Evolutionary conservation across 2,113 vertebrate genomes (phyloP), one percentile per base, ranked within the genome.

Genomic region (Nansenia antarctica): DNA sequence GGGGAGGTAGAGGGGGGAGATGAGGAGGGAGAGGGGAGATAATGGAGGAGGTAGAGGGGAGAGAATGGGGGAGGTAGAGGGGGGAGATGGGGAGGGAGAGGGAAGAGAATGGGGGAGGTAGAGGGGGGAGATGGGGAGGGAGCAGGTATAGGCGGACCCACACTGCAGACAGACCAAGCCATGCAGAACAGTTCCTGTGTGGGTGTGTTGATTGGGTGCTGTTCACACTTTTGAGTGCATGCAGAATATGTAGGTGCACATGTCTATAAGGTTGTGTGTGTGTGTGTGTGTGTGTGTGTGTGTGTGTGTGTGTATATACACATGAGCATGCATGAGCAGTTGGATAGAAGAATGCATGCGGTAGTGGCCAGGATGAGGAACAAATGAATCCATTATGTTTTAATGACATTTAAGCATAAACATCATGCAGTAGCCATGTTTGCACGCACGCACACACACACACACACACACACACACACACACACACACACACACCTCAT

Each of bases 361-460:
- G 45, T 49, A 49, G 7, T 49, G 45, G 15, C 6, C n/a, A 22
- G 45, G 7, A 22, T 22, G 45, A 49, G 45, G 45, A 49, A 14
- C 5, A 26, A 26, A 27, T 42, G 39, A 39, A 37, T 12, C 49
- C 15, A 63, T 69, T 15, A 55, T 57, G 62, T 63, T 34, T 49
- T 62, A 49, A 31, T 29, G 72, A 64, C 61, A 74, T 57, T 52
- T n/a, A n/a, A 49, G 58, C 49, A 8, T 22, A 66, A 49, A 67
- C 54, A 54, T 73, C 71, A 78, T 69, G 79, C 71, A 35, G 67
- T 68, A 64, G 37, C 59, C 59, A 70, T 73, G 72, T 35, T 70
- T 31, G 29, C 34, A 29, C 24, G n/a, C n/a, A n/a, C n/a, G n/a
- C 47, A n/a, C 31, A 53, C 26, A 65, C 15, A 18, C 14, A 18